Conservation (phyloP, 2,888 invertebrate species). For the Lutraria lutraria region DNA sequence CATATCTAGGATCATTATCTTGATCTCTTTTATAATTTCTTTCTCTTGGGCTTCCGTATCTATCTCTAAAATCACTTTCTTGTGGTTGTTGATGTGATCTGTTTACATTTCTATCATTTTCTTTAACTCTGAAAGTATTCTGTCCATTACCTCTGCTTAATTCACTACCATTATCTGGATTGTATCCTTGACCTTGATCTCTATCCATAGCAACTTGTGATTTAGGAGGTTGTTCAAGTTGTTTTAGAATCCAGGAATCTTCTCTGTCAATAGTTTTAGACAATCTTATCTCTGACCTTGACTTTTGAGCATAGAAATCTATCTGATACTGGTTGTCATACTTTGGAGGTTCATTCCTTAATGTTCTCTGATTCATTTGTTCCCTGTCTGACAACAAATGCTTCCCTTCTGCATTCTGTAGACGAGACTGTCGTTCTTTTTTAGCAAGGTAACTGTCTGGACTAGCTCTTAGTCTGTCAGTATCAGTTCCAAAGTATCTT, state of each 20-base stretch:
- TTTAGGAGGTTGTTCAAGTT: conserved; percentile 40
- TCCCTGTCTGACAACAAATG: conserved; percentile 26
- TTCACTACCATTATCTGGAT: conserved; percentile 23
- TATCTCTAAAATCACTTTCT: conserved; percentile 4
- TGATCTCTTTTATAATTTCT: neutral
- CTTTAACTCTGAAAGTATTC: conserved; percentile 27
- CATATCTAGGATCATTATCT: neutral
- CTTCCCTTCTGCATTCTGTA: conserved; percentile 40
- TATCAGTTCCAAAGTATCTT: neutral
- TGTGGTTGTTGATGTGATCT: conserved; percentile 36
- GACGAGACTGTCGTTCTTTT: conserved; percentile 40
- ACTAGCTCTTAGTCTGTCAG: conserved; percentile 42
- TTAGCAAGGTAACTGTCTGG: conserved; percentile 67
- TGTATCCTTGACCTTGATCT: conserved; percentile 35
- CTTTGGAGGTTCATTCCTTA: conserved; percentile 3
- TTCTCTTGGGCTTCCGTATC: conserved; percentile 5
- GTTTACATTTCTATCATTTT: neutral
- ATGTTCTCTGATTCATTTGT: conserved; percentile 27
- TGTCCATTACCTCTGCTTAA: conserved; percentile 14
- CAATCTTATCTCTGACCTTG: conserved; percentile 47
- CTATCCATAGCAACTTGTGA: conserved; percentile 42
- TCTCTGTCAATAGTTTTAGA: conserved; percentile 44
- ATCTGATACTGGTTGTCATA: conserved; percentile 52
- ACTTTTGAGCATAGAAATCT: conserved; percentile 50
- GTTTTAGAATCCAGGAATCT: conserved; percentile 61